Base-by-base conservation (phyloP, 2,113 vertebrate genomes). In the Ia io region DNA sequence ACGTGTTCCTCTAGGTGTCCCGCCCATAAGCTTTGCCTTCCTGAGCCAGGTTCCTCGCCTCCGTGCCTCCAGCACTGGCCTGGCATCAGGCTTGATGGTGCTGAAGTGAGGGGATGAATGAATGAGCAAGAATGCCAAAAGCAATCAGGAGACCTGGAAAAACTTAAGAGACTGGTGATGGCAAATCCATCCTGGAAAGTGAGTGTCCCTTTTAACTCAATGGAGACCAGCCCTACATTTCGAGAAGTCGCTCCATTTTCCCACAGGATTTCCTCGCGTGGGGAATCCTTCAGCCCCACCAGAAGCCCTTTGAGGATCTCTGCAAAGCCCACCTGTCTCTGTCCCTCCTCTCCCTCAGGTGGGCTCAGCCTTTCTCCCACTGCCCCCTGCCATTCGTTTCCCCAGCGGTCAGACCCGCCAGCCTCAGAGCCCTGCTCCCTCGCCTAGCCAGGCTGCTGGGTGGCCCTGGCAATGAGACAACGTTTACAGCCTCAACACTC, bases 231-330 rank as follows among this genome's bases (percentile, higher is more conserved):
- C 3, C 49, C 23, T 7, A 42, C 8, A 5, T 78, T 74, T 28
- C 53, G 47, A 70, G 69, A 77, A 63, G 59, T 32, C 49, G 5
- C 49, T 95, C 32, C 42, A n/a, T 28, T 91, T 76, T 56, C 59
- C 35, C 88, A 70, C 7, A 71, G 49, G n/a, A 71, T 92, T 92
- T 79, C 69, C 53, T 70, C 79, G 77, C 22, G 37, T 87, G 42
- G 71, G 28, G 74, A 40, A 84, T 76, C 3, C 51, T 23, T 73
- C 30, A 51, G 20, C 12, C 42, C 35, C 49, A 65, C 25, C 18
- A 89, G 78, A 84, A 85, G 61, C 53, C 73, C 16, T 42, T 42
- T 90, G 47, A 51, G 73, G 28, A 65, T 32, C 74, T 74, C 83
- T 74, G 18, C 35, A 35, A 73, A 84, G 28, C 35, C 30, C n/a